phyloP scores from a whole-genome alignment of 2,888 invertebrate genomes.

The Acronicta psi region DNA sequence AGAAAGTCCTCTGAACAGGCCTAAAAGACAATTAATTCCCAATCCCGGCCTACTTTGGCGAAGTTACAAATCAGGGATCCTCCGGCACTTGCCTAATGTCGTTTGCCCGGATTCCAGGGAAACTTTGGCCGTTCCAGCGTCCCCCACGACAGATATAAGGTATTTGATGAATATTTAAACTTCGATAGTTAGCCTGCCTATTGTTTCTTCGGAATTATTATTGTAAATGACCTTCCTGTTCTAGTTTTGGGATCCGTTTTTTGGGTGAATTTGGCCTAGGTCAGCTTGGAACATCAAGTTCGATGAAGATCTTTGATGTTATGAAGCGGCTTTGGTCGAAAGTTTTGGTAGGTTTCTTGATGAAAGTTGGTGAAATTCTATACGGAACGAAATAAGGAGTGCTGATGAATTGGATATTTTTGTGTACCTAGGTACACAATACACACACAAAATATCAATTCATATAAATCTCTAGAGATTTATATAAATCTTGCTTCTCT shows the following conservation, averaged over 20 bases:
- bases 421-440: no score
- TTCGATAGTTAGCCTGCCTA: constrained; percentile 52
- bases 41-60: constrained; percentile 63
- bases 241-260: constrained; percentile 33
- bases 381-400: no score
- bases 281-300: constrained; percentile 39
- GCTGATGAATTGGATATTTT: no score
- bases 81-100: constrained; percentile 58
- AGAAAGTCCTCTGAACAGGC: constrained; percentile 51
- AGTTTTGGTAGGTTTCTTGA: constrained; percentile 26
- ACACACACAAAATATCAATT: no score
- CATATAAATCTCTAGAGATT: no score
- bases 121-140: constrained; percentile 53
- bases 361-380: no score
- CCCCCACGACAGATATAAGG: constrained; percentile 57
- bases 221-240: constrained; percentile 37
- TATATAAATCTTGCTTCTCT: no score
- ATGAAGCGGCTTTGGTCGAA: constrained; percentile 32
- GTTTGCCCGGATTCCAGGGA: constrained; percentile 53
- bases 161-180: constrained; percentile 63
- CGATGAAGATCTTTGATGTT: constrained; percentile 21
- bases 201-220: constrained; percentile 55
- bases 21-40: constrained; percentile 73
- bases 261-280: constrained; percentile 44
- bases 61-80: constrained; percentile 75